These are phyloP conservation scores for Luidia sarsii DNA, from an alignment of 53 echinoderm and acorn worm genomes.

Conservation along the genomic window DNA sequence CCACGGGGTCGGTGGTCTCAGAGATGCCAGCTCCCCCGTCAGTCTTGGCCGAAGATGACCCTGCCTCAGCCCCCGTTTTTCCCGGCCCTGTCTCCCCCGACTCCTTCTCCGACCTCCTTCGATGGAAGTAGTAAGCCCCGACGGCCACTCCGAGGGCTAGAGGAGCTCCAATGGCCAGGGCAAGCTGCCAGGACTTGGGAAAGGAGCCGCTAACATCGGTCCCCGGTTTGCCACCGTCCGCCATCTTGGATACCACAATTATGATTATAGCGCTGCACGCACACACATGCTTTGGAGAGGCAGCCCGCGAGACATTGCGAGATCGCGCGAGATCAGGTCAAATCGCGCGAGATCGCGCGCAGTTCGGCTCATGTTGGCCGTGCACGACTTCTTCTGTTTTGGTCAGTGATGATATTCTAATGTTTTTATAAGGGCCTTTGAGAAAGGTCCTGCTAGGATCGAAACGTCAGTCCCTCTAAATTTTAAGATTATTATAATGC, in stretches of 20 bases:
- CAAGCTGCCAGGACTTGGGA: slow-evolving; percentile 75
- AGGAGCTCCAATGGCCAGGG: slow-evolving; percentile 88
- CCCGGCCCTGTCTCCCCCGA: slow-evolving; percentile 18
- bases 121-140: slow-evolving; percentile 78
- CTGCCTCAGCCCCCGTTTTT: slow-evolving; percentile 9
- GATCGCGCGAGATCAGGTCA: too few relatives aligned
- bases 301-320: too few relatives aligned
- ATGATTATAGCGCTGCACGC: too few relatives aligned
- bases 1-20: background rate
- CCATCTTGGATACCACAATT: slow-evolving; percentile 37
- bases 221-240: slow-evolving; percentile 10
- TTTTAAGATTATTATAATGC: too few relatives aligned
- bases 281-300: too few relatives aligned
- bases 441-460: too few relatives aligned
- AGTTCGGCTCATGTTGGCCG: too few relatives aligned
- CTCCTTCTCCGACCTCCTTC: slow-evolving; percentile 44
- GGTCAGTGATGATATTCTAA: too few relatives aligned
- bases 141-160: slow-evolving; percentile 87
- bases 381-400: too few relatives aligned
- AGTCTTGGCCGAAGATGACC: background rate
- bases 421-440: too few relatives aligned
- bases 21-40: slow-evolving; percentile 29
- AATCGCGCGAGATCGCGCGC: too few relatives aligned
- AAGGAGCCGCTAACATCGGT: slow-evolving; percentile 21
- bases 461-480: too few relatives aligned